A percentile compares a stretch with the other conserved stretches of the same genome.
Conservation (phyloP, 2,797 vertebrate genomes). For the Jordanella pulchra region DNA sequence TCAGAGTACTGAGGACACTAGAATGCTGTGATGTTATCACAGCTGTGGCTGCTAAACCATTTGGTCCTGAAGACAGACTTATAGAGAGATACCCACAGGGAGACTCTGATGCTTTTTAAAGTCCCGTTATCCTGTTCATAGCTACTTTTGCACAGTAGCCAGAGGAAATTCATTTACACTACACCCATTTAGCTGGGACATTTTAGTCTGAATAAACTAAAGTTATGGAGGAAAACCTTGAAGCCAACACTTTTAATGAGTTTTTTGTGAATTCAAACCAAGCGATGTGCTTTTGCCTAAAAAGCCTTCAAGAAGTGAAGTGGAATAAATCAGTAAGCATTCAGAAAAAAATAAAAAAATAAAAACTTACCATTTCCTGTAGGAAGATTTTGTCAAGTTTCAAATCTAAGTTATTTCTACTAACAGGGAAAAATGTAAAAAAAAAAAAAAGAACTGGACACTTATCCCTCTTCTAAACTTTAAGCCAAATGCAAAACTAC, state of each 20-base stretch:
- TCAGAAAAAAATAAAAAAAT: background rate
- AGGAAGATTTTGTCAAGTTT: slow-evolving; percentile 17
- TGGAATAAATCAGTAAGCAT: background rate
- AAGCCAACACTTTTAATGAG: background rate
- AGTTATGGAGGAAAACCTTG: background rate
- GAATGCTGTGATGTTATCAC: slow-evolving; percentile 74
- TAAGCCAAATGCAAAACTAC: background rate
- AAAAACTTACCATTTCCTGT: slow-evolving; percentile 59
- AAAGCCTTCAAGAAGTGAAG: background rate
- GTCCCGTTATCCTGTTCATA: slow-evolving; percentile 53
- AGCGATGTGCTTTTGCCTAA: background rate
- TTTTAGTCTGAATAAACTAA: slow-evolving; percentile 26
- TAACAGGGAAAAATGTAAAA: background rate
- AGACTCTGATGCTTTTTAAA: slow-evolving; percentile 46
- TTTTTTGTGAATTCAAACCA: background rate
- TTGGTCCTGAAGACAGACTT: slow-evolving; percentile 64
- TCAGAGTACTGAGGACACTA: slow-evolving; percentile 35
- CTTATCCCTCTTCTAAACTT: background rate
- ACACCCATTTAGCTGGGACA: slow-evolving; percentile 16
- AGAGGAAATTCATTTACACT: slow-evolving; percentile 32
- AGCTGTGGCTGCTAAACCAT: slow-evolving; percentile 79
- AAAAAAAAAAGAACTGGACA: background rate
- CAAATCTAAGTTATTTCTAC: background rate
- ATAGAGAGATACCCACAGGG: slow-evolving; percentile 45
- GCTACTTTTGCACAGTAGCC: slow-evolving; percentile 49